Percentiles rank a stretch among this genome's conserved stretches.
phyloP scores from a whole-genome alignment of 2,113 vertebrate genomes.

The Anthoscopus minutus region DNA sequence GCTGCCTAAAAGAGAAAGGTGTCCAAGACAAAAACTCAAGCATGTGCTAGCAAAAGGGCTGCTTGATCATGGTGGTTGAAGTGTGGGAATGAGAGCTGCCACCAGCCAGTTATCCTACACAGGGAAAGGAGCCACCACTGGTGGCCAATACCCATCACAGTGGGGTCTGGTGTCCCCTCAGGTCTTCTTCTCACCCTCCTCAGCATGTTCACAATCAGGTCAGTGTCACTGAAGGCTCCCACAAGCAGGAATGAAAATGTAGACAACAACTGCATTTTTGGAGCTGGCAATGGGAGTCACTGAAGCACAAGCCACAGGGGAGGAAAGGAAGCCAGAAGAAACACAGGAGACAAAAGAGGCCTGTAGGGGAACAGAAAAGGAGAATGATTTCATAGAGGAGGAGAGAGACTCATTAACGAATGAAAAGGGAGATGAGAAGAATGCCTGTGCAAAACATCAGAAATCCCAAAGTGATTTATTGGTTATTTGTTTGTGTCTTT shows the following conservation, averaged over 20 bases:
- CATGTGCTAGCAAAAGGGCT: neutral
- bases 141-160: rapidly evolving
- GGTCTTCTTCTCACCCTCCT: neutral
- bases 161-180: neutral
- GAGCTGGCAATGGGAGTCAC: neutral
- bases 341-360: neutral
- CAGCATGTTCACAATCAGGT: neutral
- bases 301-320: neutral
- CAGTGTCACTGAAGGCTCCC: neutral
- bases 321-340: neutral
- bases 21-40: neutral
- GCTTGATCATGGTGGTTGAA: neutral
- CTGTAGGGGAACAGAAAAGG: neutral
- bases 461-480: neutral
- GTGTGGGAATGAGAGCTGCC: neutral
- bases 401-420: neutral
- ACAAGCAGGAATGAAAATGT: neutral
- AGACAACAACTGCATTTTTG: neutral
- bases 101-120: neutral
- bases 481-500: neutral
- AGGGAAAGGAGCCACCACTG: rapidly evolving
- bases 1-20: neutral
- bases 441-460: neutral
- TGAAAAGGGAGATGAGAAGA: neutral
- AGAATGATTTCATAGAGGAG: neutral